These are phyloP conservation scores for Ganaspis brasiliensis DNA, from an alignment of 2,888 invertebrate genomes.

Conservation along the genomic window DNA sequence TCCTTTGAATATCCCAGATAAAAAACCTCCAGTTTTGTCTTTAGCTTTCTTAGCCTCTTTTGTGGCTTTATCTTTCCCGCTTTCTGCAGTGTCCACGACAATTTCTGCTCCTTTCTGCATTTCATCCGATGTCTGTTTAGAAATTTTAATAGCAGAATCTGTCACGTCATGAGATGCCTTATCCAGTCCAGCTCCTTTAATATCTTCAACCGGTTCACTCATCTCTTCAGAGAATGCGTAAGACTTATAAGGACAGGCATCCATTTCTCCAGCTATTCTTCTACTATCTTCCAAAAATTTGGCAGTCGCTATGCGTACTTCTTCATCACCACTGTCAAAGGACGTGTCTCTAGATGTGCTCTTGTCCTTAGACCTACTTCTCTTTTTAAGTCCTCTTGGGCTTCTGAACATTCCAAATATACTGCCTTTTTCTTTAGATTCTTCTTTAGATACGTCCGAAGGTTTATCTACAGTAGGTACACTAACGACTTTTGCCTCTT, in stretches of 20 bases:
- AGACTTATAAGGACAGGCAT: slow-evolving; percentile 66
- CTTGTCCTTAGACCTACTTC: slow-evolving; percentile 73
- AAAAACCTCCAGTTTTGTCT: slow-evolving; percentile 69
- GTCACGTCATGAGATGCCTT: slow-evolving; percentile 53
- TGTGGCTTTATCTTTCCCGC: slow-evolving; percentile 52
- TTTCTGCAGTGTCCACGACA: slow-evolving; percentile 15
- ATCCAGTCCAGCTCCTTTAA: slow-evolving; percentile 79
- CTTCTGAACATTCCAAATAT: slow-evolving; percentile 75
- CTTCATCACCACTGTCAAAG: slow-evolving; percentile 65
- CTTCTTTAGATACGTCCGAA: slow-evolving; percentile 64
- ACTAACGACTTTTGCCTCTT: slow-evolving; percentile 32
- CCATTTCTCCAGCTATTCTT: slow-evolving; percentile 64
- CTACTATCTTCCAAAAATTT: slow-evolving; percentile 75
- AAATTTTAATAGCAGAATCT: slow-evolving; percentile 55
- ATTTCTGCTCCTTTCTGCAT: slow-evolving; percentile 35
- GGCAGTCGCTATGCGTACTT: slow-evolving; percentile 65
- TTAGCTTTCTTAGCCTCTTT: slow-evolving; percentile 60
- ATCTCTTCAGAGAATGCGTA: slow-evolving; percentile 55
- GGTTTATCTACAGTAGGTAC: slow-evolving; percentile 53
- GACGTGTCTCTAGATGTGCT: slow-evolving; percentile 69
- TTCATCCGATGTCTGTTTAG: slow-evolving; percentile 61
- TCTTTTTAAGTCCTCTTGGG: slow-evolving; percentile 71
- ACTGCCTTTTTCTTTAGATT: slow-evolving; percentile 66
- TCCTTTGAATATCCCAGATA: slow-evolving; percentile 70
- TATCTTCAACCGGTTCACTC: slow-evolving; percentile 68